These are phyloP conservation scores for Vipera latastei DNA, from an alignment of 2,797 vertebrate genomes.

Conservation along the genomic window DNA sequence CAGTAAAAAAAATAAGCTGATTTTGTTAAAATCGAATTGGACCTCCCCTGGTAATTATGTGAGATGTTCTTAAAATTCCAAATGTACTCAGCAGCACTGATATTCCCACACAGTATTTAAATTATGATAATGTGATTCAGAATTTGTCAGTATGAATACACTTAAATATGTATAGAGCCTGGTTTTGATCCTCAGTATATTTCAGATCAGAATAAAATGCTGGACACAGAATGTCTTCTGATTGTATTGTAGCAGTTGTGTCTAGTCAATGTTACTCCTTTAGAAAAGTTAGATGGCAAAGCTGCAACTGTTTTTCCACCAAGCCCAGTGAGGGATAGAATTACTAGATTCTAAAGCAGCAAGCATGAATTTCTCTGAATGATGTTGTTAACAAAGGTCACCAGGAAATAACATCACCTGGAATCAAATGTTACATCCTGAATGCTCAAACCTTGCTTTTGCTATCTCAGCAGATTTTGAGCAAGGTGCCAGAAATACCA, in stretches of 20 bases:
- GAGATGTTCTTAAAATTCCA: not conserved
- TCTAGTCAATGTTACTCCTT: not conserved
- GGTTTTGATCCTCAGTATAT: not conserved
- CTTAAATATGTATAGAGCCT: not conserved
- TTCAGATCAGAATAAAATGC: not conserved
- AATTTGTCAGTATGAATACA: not conserved
- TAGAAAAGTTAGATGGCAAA: not conserved
- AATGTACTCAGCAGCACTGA: not conserved
- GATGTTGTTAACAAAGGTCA: constrained; percentile 14
- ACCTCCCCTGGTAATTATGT: not conserved
- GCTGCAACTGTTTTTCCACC: not conserved
- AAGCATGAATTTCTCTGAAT: not conserved
- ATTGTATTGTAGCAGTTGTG: not conserved
- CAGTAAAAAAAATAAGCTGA: not conserved
- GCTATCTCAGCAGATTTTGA: not conserved
- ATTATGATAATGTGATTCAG: not conserved
- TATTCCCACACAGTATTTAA: not conserved
- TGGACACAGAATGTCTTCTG: not conserved
- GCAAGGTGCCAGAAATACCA: not conserved
- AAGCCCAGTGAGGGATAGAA: not conserved
- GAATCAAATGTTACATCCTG: not conserved
- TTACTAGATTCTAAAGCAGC: constrained; percentile 13
- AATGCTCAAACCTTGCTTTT: not conserved
- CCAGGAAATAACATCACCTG: not conserved
- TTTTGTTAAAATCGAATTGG: not conserved